Evolutionary conservation across 2,888 invertebrate genomes (phyloP).

Genomic region (Patella pellucida): DNA sequence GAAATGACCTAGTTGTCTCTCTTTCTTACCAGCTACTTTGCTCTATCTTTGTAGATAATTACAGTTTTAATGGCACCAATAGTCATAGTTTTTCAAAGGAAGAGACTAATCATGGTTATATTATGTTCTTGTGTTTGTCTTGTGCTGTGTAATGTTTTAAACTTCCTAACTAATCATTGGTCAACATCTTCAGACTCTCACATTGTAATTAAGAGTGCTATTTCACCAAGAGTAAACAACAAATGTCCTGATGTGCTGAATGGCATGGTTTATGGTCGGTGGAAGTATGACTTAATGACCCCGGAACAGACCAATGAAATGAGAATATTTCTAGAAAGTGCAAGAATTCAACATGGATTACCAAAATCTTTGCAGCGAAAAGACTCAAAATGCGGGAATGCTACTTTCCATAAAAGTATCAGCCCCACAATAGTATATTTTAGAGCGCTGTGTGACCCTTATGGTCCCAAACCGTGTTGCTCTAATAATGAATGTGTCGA

Average conservation of each 20-base stretch:
- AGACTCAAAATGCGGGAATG: not conserved
- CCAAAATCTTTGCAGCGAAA: not conserved
- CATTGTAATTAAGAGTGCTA: too few species aligned
- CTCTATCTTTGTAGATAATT: too few species aligned
- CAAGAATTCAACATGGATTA: slow-evolving; percentile 1
- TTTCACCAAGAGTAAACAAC: too few species aligned
- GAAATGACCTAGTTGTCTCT: too few species aligned
- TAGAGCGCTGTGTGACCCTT: not conserved
- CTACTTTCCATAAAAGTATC: not conserved
- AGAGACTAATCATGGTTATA: too few species aligned
- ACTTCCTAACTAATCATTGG: too few species aligned
- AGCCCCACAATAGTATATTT: not conserved
- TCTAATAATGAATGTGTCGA: slow-evolving; percentile 1
- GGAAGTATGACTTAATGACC: not conserved
- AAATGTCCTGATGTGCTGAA: not conserved
- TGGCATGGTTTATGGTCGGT: not conserved
- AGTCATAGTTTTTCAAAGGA: too few species aligned
- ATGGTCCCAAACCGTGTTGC: not conserved
- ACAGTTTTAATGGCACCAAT: too few species aligned
- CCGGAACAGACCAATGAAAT: not conserved
- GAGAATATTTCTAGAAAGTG: not conserved
- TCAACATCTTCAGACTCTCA: too few species aligned
- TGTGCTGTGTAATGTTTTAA: too few species aligned
- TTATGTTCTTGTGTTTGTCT: too few species aligned
- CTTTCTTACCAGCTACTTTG: too few species aligned